Evolutionary conservation across 2,888 invertebrate species (phyloP).

Genomic region (Brachypalpus laphriformis): DNA sequence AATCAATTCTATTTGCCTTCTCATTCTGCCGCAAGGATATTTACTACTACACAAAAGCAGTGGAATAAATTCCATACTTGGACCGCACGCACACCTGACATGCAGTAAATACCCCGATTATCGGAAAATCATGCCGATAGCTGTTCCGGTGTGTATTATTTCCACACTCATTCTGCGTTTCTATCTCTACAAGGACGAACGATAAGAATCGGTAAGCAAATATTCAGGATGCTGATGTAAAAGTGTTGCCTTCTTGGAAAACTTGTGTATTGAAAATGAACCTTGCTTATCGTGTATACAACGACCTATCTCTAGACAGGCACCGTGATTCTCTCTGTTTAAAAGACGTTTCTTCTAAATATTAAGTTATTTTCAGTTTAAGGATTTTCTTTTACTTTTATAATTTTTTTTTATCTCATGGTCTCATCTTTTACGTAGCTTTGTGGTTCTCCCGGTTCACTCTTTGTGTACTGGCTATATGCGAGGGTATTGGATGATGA

Average conservation of each 20-base stretch:
- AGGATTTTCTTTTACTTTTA: neutral
- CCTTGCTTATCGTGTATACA: slow-evolving; percentile 1
- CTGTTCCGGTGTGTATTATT: slow-evolving; percentile 52
- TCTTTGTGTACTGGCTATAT: slow-evolving; percentile 13
- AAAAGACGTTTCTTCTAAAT: neutral
- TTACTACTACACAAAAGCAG: neutral
- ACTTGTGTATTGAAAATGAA: slow-evolving; percentile 16
- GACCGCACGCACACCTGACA: slow-evolving; percentile 62
- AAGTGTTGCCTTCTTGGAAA: slow-evolving; percentile 18
- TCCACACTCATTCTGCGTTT: slow-evolving; percentile 4
- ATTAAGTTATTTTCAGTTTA: slow-evolving; percentile 37
- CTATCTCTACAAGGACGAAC: neutral
- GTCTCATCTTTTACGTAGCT: neutral
- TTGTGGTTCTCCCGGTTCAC: slow-evolving; percentile 2
- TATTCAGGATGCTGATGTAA: slow-evolving; percentile 45
- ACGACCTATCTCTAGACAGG: neutral
- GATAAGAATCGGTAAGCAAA: slow-evolving; percentile 47
- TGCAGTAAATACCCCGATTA: slow-evolving; percentile 59
- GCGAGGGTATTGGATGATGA: neutral
- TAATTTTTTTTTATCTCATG: neutral
- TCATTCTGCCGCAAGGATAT: slow-evolving; percentile 27
- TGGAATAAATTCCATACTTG: slow-evolving; percentile 30
- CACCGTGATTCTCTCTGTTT: neutral
- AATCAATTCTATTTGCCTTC: slow-evolving; percentile 41
- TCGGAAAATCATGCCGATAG: slow-evolving; percentile 64